Evolutionary conservation across 2,113 vertebrate genomes (phyloP), one percentile per base, ranked within the genome.

Genomic region (Chamaea fasciata): DNA sequence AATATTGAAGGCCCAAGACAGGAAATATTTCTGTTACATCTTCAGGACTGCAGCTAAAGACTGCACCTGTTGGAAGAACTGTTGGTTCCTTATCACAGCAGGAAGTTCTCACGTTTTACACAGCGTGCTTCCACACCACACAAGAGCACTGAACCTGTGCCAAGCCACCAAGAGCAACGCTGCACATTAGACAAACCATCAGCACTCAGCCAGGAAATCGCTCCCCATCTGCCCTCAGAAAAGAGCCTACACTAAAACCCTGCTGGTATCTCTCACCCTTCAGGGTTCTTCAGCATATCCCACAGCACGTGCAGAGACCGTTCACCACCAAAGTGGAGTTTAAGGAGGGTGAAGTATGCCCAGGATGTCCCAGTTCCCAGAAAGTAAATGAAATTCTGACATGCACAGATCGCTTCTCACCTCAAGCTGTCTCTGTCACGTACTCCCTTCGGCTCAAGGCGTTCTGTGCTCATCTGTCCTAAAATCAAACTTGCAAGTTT

Each of bases 61-160:
- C 57, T 89, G 94, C 83, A 87, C 89, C 92, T 93, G 96, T 11
- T 71, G n/a, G 65, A 68, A 87, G 92, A 79, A 89, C 94, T 62
- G 70, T 15, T 46, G 80, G 60, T 30, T 89, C 83, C 73, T 41
- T 20, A 44, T 14, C 83, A 3, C 50, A 71, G 94, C 69, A 63
- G 81, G 90, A 82, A 82, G 82, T 16, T 82, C 84, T 91, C 93
- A 68, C 15, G 5, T 91, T 87, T 18, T 39, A 23, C 78, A 49
- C 78, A 67, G 84, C 0, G 0, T 13, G 81, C 26, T 67, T 39
- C 91, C 60, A 46, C 64, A 44, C 50, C 89, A 65, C 81, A 5
- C 47, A 18, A 18, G 55, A 65, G 52, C 67, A 13, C 88, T 42
- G 89, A 91, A 28, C 47, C 37, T 10, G 3, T 13, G 55, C 80